A percentile compares a stretch with the other conserved stretches of the same genome.
phyloP scores from a whole-genome alignment of 2,113 vertebrate genomes.

The Platysternon megacephalum region DNA sequence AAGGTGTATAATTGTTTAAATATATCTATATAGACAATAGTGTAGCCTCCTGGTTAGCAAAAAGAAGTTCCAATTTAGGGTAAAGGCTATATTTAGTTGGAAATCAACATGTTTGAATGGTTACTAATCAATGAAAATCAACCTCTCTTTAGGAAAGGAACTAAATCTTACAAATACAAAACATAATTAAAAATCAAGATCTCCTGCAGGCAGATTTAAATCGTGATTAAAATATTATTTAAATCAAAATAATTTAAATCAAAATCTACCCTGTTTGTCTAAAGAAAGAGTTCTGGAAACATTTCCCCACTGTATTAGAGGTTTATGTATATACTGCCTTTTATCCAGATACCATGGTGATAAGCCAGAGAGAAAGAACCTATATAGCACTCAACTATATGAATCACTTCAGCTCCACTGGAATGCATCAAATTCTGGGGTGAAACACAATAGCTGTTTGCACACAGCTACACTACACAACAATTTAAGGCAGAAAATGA shows the following conservation, averaged over 20 bases:
- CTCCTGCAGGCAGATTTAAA: background rate
- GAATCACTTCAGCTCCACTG: background rate
- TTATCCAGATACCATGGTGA: background rate
- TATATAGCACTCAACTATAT: background rate
- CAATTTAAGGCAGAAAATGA: background rate
- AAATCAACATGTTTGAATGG: no score
- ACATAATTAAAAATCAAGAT: background rate
- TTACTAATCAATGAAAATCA: background rate
- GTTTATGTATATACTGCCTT: background rate
- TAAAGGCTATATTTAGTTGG: no score
- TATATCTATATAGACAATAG: background rate
- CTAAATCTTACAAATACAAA: background rate
- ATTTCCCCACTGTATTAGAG: background rate
- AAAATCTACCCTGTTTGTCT: background rate
- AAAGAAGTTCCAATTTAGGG: no score
- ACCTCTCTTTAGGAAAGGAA: background rate
- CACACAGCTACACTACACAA: background rate
- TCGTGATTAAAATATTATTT: background rate
- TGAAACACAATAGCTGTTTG: background rate
- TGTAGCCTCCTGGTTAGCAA: no score
- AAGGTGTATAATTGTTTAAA: background rate
- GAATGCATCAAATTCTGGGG: background rate
- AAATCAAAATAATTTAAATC: background rate
- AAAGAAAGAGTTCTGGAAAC: background rate
- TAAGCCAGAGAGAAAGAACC: background rate